Evolutionary conservation across 2,113 vertebrate species (phyloP), one percentile per base, ranked within the genome.

Genomic region (Leptodactylus fuscus): DNA sequence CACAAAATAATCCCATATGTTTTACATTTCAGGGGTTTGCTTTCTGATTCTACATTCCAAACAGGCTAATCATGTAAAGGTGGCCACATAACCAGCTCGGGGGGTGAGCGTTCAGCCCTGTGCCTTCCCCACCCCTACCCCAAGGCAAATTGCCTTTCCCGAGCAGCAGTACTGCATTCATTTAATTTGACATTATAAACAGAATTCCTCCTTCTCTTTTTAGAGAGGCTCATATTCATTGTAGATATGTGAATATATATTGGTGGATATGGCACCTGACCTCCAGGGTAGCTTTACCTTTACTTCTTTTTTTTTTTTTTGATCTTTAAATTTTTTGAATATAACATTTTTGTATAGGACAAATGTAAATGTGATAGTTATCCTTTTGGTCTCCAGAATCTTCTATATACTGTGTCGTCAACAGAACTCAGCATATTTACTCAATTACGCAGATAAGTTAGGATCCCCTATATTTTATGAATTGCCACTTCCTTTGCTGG

Each of bases 51-150:
- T 11, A 48, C 58, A 81, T 81, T 81, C 60, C 58, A 67, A 81
- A 67, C 60, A 49, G 58, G 24, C 79, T 81, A 81, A 80, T 80
- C 77, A 80, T 38, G n/a, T 62, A 80, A 80, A 80, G 77, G 77
- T 80, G 77, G 49, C 53, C 24, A 22, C 34, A 80, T n/a, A 80
- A 60, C 77, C 77, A 41, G 34, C 77, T 38, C 53, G 10, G 77
- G 73, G 60, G 53, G 55, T 62, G 58, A 60, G 53, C 38, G 22
- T 80, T 60, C 77, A 44, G 53, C 77, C 53, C 77, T 44, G 11
- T 20, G 53, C 34, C 32, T 62, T 80, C 53, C 60, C 58, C 38
- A 69, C 24, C 78, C 38, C 58, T 46, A 53, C 41, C 78, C 58
- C 12, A 2, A 67, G 44, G 60, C 58, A 34, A 34, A 67, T 81